Percentiles rank a stretch among this genome's conserved stretches.
phyloP scores from a whole-genome alignment of 2,888 invertebrate genomes.

The Axea sp. region DNA sequence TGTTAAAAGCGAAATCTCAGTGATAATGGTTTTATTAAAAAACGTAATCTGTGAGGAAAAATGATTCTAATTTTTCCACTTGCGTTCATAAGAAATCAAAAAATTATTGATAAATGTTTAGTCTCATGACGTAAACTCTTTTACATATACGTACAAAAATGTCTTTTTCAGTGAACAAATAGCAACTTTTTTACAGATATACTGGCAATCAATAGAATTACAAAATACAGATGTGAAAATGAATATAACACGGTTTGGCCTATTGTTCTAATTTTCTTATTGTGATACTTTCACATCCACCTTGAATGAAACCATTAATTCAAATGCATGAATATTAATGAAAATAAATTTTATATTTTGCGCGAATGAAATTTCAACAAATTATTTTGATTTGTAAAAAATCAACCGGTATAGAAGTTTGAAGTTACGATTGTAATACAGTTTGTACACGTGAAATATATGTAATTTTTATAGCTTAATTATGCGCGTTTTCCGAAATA shows the following conservation, averaged over 20 bases:
- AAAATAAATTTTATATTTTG: not conserved
- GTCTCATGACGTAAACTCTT: conserved; percentile 19
- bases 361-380: no score
- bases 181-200: conserved; percentile 40
- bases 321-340: conserved; percentile 10
- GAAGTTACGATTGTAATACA: no score
- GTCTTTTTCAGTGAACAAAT: conserved; percentile 27
- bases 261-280: conserved; percentile 57
- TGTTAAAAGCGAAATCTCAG: no score
- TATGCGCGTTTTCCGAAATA: conserved; percentile 21
- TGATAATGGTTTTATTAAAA: no score
- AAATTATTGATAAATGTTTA: conserved; percentile 10
- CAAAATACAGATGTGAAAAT: conserved; percentile 58
- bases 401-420: no score
- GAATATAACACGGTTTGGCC: conserved; percentile 37
- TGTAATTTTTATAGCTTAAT: conserved; percentile 10
- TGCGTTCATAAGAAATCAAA: conserved; percentile 18
- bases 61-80: conserved; percentile 31
- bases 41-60: no score
- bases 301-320: conserved; percentile 42
- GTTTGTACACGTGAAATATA: no score
- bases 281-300: conserved; percentile 55
- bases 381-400: no score
- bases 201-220: conserved; percentile 41
- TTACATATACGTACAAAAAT: conserved; percentile 18